A percentile compares a stretch with the other conserved stretches of the same genome.
Evolutionary conservation across 2,888 invertebrate species (phyloP).

Genomic region (Rhyacophila evoluta): DNA sequence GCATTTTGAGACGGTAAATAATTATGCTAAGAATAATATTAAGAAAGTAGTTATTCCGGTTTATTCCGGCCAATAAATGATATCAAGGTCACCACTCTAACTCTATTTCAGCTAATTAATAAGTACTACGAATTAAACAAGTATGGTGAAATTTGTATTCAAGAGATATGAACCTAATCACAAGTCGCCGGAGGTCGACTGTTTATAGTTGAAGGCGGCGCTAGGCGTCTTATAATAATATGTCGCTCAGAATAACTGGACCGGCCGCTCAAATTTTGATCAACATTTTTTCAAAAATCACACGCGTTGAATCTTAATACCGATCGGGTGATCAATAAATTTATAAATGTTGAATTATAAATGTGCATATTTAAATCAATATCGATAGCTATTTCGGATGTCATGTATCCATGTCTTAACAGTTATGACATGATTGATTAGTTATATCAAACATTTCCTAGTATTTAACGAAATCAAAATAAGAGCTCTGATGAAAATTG

Average conservation of each 20-base stretch:
- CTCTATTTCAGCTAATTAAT: conserved; percentile 23
- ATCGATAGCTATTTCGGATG: too few relatives aligned
- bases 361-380: too few relatives aligned
- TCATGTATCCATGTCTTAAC: too few relatives aligned
- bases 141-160: conserved; percentile 14
- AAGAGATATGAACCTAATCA: neutral
- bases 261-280: neutral
- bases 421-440: too few relatives aligned
- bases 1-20: conserved; percentile 20
- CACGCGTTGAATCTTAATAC: too few relatives aligned
- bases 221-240: neutral
- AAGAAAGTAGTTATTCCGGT: conserved; percentile 53
- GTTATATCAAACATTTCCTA: too few relatives aligned
- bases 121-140: neutral
- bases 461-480: too few relatives aligned
- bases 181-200: neutral
- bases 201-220: neutral
- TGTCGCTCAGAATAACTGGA: neutral
- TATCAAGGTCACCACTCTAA: conserved; percentile 50
- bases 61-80: conserved; percentile 50
- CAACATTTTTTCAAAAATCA: too few relatives aligned
- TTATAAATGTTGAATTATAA: too few relatives aligned
- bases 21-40: conserved; percentile 30
- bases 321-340: too few relatives aligned
- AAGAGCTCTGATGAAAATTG: too few relatives aligned